Base-by-base conservation (phyloP, 2,113 vertebrate species). In the Pyrgilauda ruficollis region DNA sequence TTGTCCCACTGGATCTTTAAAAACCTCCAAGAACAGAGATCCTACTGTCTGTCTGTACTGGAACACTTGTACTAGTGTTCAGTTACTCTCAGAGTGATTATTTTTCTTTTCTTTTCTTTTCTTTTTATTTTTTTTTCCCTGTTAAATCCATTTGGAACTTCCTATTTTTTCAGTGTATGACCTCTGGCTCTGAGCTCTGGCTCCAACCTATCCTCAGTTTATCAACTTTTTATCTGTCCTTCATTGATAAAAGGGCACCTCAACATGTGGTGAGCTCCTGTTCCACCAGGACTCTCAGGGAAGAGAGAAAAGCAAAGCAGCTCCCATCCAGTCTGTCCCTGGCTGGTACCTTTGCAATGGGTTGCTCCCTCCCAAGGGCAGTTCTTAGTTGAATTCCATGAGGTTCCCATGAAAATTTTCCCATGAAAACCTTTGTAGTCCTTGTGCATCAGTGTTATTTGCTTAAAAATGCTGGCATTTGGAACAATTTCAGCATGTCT, bases 61-160 rank as follows among this genome's bases (percentile, higher is more conserved):
- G 13, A 75, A 56, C 61, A 75, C 22, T 67, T 82, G 10, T 55
- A 55, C 13, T 61, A 74, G 31, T 41, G 46, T 19, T 69, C 41
- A 74, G 22, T 87, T 91, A 53, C 22, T 20, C 5, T 56, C 30
- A 50, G 15, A 53, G 27, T 24, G 22, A 35, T n/a, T 28, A 8
- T 24, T 77, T 81, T 58, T 30, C 3, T 1, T 3, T n/a, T 13
- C 17, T 37, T 35, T 24, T 7, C 1, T 24, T 24, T 49, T 31
- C 35, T 78, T 37, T 6, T 2, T 1, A 13, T 49, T 49, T 31
- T 41, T 74, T 37, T 6, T 2, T 0, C 9, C 28, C 28, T 3
- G 1, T 68, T 59, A 80, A 31, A 55, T 46, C 16, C 33, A 83
- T 30, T 55, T 11, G 2, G 22, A 58, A 37, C 9, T 27, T 87